phyloP scores from a whole-genome alignment of 2,888 invertebrate species.

The Tipula vernalis region DNA sequence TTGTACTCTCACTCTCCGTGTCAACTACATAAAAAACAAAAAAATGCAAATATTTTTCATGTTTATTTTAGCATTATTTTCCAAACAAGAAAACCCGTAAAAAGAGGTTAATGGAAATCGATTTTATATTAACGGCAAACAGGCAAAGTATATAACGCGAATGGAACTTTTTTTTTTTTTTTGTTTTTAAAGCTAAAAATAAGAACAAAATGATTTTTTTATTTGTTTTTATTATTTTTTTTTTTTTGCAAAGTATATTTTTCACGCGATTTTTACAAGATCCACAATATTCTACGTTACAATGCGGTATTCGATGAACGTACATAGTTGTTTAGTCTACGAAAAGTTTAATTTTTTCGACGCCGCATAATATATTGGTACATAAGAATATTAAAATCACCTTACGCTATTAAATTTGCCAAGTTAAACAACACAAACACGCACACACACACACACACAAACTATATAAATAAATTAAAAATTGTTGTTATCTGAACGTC shows the following conservation, averaged over 20 bases:
- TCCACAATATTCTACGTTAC: not conserved
- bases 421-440: not conserved
- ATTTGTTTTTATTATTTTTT: not conserved
- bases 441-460: no score
- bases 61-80: not conserved
- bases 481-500: not conserved
- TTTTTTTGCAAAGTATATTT: not conserved
- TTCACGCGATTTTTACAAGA: not conserved
- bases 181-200: not conserved
- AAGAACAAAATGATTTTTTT: not conserved
- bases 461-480: not conserved
- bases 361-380: not conserved
- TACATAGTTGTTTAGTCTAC: not conserved
- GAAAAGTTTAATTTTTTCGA: no score
- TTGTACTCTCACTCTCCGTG: not conserved
- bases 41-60: not conserved
- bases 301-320: no score
- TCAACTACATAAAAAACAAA: not conserved
- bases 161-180: not conserved
- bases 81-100: not conserved
- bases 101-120: conserved; percentile 4
- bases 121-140: not conserved
- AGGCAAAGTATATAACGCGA: not conserved
- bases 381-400: not conserved
- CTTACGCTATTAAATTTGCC: not conserved